Percentiles rank a stretch among this genome's conserved stretches.
phyloP scores from a whole-genome alignment of 2,888 invertebrate species.

The Oscheius sp. region DNA sequence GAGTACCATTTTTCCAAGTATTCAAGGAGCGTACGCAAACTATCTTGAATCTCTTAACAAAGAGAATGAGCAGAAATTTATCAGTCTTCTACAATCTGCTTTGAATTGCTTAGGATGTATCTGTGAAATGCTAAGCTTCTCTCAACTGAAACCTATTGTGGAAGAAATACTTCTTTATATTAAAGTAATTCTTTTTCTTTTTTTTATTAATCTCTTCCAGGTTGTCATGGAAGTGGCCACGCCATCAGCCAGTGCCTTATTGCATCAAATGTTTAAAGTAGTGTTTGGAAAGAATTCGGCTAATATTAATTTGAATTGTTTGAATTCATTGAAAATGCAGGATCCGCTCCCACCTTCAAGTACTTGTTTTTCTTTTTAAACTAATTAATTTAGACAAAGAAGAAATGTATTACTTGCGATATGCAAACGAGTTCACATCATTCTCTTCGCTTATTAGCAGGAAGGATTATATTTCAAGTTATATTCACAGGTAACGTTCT shows the following conservation, averaged over 20 bases:
- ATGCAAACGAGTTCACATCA: slow-evolving; percentile 45
- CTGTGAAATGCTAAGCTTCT: slow-evolving; percentile 28
- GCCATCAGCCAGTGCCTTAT: slow-evolving; percentile 31
- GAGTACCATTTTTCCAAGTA: slow-evolving; percentile 34
- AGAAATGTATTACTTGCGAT: slow-evolving; percentile 41
- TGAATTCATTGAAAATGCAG: slow-evolving; percentile 30
- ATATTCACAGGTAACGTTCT: slow-evolving; percentile 15
- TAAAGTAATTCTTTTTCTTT: slow-evolving; percentile 15
- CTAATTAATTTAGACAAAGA: slow-evolving; percentile 31
- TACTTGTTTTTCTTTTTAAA: background rate
- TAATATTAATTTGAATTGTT: slow-evolving; percentile 34
- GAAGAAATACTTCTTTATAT: slow-evolving; percentile 30
- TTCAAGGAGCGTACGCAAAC: slow-evolving; percentile 47
- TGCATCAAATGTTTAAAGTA: slow-evolving; percentile 51
- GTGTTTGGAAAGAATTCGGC: slow-evolving; percentile 48
- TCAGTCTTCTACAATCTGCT: slow-evolving; percentile 5
- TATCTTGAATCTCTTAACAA: slow-evolving; percentile 31
- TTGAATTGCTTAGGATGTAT: slow-evolving; percentile 20
- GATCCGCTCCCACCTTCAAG: slow-evolving; percentile 26
- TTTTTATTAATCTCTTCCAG: slow-evolving; percentile 9
- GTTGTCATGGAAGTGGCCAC: slow-evolving; percentile 35
- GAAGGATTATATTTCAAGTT: slow-evolving; percentile 36
- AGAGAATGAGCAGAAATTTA: slow-evolving; percentile 22
- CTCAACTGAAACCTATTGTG: slow-evolving; percentile 15
- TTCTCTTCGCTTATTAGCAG: slow-evolving; percentile 41